Conservation (phyloP, 2,888 invertebrate genomes). For the Heliconius aoede region DNA sequence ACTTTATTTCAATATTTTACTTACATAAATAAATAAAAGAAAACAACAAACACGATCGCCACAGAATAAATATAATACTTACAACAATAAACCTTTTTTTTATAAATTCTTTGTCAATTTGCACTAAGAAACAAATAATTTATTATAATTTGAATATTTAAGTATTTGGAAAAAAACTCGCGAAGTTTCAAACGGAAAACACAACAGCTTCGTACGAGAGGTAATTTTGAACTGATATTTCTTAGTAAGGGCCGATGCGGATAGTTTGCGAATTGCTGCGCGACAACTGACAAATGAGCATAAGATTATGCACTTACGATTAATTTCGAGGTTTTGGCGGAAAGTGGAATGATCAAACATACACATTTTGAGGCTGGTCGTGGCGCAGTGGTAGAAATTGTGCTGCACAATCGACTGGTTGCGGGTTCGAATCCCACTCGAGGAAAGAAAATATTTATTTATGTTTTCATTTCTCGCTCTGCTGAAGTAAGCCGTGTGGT, state of each 20-base stretch:
- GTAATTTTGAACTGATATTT: conserved; percentile 19
- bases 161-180: conserved; percentile 20
- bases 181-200: background rate
- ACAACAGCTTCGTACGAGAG: conserved; percentile 5
- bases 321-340: too few relatives aligned
- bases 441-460: too few relatives aligned
- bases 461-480: too few relatives aligned
- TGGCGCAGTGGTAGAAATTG: too few relatives aligned
- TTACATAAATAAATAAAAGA: background rate
- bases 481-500: too few relatives aligned
- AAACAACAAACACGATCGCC: background rate
- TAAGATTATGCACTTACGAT: background rate
- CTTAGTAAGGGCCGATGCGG: background rate
- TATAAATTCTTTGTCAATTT: conserved; percentile 36
- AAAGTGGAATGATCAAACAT: too few relatives aligned
- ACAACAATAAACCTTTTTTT: conserved; percentile 38
- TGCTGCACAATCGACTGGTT: too few relatives aligned
- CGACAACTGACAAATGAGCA: conserved; percentile 5
- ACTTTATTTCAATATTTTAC: background rate
- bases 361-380: too few relatives aligned
- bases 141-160: background rate
- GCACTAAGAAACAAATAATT: conserved; percentile 23
- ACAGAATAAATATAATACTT: conserved; percentile 28
- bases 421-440: too few relatives aligned
- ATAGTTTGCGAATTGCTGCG: background rate